Evolutionary conservation across 2,113 vertebrate species (phyloP).

Genomic region (Pseudorhombus dupliciocellatus): DNA sequence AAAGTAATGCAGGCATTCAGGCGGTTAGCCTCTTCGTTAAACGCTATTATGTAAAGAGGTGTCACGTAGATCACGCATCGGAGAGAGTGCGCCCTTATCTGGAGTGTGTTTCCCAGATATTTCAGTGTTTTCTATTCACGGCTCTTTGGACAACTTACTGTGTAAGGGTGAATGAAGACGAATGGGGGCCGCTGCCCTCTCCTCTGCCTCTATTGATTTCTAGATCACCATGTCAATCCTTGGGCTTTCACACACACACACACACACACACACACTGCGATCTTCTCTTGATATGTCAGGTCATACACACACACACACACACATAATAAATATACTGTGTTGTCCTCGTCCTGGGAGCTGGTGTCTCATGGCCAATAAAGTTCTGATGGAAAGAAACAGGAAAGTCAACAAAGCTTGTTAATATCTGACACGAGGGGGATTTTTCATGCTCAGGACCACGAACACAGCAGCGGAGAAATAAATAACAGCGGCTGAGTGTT

Average conservation of each 20-base stretch:
- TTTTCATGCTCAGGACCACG: not conserved
- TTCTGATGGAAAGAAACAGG: constrained; percentile 11
- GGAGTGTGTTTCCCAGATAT: constrained; percentile 19
- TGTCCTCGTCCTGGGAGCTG: not conserved
- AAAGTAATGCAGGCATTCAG: not conserved
- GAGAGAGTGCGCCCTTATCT: not conserved
- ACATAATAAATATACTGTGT: constrained; percentile 8
- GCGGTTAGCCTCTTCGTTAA: not conserved
- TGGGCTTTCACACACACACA: constrained; percentile 35
- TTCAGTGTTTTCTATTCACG: constrained; percentile 30
- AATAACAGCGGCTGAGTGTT: not conserved
- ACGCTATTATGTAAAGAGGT: not conserved
- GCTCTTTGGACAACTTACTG: constrained; percentile 18
- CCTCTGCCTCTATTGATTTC: constrained; percentile 49
- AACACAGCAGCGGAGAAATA: not conserved
- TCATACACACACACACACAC: constrained; percentile 17
- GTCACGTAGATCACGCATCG: constrained; percentile 4
- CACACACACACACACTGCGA: not conserved
- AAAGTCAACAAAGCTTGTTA: constrained; percentile 14
- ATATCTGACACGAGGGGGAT: not conserved
- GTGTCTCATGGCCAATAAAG: constrained; percentile 21
- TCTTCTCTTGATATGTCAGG: constrained; percentile 5
- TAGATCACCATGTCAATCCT: constrained; percentile 51
- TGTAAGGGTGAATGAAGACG: constrained; percentile 43
- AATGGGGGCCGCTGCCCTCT: constrained; percentile 37